These are phyloP conservation scores for Sylvia atricapilla DNA, from an alignment of 2,113 vertebrate genomes.

Conservation along the genomic window DNA sequence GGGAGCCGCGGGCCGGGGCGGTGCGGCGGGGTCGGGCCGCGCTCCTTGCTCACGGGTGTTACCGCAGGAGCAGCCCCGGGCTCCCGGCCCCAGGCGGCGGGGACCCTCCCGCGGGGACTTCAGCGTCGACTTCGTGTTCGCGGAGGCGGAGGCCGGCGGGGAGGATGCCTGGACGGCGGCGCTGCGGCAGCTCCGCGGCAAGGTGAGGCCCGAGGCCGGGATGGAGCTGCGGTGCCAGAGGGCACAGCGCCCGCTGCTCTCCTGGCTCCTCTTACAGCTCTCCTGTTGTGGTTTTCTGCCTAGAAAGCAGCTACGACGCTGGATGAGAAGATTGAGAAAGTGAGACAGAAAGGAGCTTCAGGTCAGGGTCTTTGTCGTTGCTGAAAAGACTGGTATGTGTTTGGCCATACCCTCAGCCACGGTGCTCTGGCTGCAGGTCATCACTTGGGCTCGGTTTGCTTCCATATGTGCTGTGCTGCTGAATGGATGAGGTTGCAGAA, in stretches of 20 bases:
- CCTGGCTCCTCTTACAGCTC: neutral
- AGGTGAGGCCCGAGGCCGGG: slow-evolving; percentile 70
- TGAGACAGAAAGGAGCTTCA: slow-evolving; percentile 84
- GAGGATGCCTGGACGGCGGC: slow-evolving; percentile 81
- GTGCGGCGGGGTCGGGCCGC: too few relatives aligned
- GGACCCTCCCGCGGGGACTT: slow-evolving; percentile 66
- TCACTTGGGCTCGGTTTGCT: neutral
- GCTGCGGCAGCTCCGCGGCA: slow-evolving; percentile 86
- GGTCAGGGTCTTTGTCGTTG: slow-evolving; percentile 55
- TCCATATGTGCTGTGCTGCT: neutral
- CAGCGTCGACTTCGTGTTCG: slow-evolving; percentile 82
- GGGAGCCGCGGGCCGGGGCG: neutral
- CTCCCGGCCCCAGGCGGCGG: slow-evolving; percentile 70
- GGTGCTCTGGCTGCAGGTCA: neutral
- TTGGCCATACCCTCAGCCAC: neutral
- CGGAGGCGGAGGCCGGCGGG: slow-evolving; percentile 76
- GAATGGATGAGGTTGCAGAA: neutral
- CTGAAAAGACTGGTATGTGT: neutral
- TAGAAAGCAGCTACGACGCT: slow-evolving; percentile 87
- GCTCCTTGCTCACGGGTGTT: neutral
- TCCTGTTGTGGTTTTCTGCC: neutral
- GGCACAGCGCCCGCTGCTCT: fast-evolving
- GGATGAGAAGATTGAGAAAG: slow-evolving; percentile 94
- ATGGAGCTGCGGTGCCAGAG: neutral
- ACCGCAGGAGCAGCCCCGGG: slow-evolving; percentile 57